Evolutionary conservation across 2,888 invertebrate species (phyloP).

Genomic region (Pseudococcus jackbeardsleyi): DNA sequence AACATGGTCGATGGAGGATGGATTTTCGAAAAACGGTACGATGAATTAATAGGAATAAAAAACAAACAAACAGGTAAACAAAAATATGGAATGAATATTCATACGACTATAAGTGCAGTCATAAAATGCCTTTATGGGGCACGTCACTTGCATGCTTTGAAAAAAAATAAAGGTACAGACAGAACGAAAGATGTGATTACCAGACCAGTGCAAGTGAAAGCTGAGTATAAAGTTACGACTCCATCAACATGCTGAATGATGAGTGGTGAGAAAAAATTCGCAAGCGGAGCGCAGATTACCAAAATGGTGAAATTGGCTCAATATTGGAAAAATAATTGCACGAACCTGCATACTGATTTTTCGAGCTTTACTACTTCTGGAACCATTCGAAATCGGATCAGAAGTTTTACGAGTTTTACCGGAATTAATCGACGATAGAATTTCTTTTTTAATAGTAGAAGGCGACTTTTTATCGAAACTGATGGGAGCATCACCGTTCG

Average conservation of each 20-base stretch:
- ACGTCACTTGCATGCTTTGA: neutral
- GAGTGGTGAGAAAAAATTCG: neutral
- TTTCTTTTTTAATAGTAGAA: conserved; percentile 60
- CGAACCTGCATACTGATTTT: conserved; percentile 59
- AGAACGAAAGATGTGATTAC: neutral
- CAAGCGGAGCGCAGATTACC: neutral
- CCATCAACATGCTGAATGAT: neutral
- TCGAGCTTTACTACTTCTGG: conserved; percentile 1
- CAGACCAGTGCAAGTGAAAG: neutral
- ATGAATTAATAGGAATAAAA: neutral
- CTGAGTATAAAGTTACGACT: neutral
- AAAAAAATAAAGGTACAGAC: neutral
- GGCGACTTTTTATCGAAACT: conserved; percentile 60
- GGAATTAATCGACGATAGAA: conserved; percentile 29
- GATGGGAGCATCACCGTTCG: neutral
- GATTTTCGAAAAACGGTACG: too few relatives aligned
- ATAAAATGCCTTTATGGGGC: neutral
- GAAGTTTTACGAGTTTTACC: conserved; percentile 47
- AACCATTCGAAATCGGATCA: conserved; percentile 43
- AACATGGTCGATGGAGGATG: neutral
- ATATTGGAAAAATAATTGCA: neutral
- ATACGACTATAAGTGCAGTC: too few relatives aligned
- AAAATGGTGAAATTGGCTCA: neutral
- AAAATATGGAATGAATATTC: neutral
- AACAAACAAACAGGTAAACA: neutral